A percentile compares a stretch with the other conserved stretches of the same genome.
Evolutionary conservation across 2,797 vertebrate species (phyloP).

Genomic region (Muscicapa comitata): DNA sequence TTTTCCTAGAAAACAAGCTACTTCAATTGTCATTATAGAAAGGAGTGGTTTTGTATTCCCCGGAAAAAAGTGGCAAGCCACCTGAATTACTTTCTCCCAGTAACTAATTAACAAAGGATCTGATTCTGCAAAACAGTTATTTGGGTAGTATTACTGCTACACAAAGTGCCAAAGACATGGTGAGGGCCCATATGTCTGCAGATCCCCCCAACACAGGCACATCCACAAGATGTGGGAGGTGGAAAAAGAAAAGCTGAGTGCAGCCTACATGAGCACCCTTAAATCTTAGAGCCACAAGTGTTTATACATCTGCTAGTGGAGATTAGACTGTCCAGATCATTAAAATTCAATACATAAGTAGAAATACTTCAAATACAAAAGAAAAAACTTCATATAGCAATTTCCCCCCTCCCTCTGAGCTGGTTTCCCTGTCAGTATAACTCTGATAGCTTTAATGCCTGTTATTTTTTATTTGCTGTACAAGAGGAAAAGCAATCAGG

Average conservation of each 20-base stretch:
- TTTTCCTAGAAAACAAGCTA: background rate
- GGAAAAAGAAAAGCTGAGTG: background rate
- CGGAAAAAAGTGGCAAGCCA: background rate
- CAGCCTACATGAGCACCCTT: background rate
- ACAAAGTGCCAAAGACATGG: background rate
- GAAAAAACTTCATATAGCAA: background rate
- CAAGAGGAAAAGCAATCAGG: constrained; percentile 31
- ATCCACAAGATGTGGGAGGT: background rate
- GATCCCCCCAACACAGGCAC: background rate
- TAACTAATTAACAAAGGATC: background rate
- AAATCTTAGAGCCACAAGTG: background rate
- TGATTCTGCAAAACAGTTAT: background rate
- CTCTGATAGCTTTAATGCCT: background rate
- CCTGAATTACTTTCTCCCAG: background rate
- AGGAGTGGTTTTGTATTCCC: background rate
- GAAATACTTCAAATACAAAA: background rate
- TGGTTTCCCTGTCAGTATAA: background rate
- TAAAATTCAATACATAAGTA: background rate
- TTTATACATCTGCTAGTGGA: background rate
- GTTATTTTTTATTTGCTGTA: constrained; percentile 10
- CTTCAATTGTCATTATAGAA: background rate
- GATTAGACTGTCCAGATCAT: background rate
- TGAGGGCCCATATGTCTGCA: background rate
- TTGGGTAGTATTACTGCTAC: background rate
- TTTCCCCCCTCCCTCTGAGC: background rate